Base-by-base conservation (phyloP, 2,113 vertebrate genomes). In the Dissostichus mawsoni region DNA sequence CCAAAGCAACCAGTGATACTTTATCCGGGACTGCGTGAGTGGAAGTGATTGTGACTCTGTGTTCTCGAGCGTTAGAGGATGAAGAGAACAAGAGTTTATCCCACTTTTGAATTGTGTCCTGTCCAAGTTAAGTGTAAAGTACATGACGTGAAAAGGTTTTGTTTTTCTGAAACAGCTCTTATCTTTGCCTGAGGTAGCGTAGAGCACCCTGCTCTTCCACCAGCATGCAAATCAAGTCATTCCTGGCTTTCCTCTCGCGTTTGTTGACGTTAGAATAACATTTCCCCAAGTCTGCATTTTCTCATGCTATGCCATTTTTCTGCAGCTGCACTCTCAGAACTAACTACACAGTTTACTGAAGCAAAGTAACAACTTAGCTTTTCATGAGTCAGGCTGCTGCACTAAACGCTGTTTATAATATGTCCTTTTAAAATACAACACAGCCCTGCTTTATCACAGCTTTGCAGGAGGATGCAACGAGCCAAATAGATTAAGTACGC, bases 341-440 rank as follows among this genome's bases (percentile, higher is more conserved):
- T 4, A 18, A 62, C 10, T 2, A 12, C 59, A 8, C 8, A 12
- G 17, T 65, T 78, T 29, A 45, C 5, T 16, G 25, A 73, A n/a
- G 17, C 56, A 13, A 41, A 55, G 18, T 13, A 63, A 50, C 57
- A 72, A 75, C 56, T 57, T 69, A 3, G 11, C 62, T 76, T 83
- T 80, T 78, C 29, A 64, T 17, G 66, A 81, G 18, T 61, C 51
- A 20, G 57, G 12, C n/a, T 5, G 64, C 68, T 53, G 47, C n/a
- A 29, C 13, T 62, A n/a, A 55, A n/a, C 25, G 17, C 50, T 45
- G 53, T 74, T 84, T 52, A 50, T 48, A 48, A 75, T 68, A 36
- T 48, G 50, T 56, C 72, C 23, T 61, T 73, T 69, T 62, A 62
- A 59, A 80, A 41, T 7, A 56, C 16, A 72, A 66, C 58, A 48